phyloP scores from a whole-genome alignment of 2,888 invertebrate species.

The Dryobotodes eremita region DNA sequence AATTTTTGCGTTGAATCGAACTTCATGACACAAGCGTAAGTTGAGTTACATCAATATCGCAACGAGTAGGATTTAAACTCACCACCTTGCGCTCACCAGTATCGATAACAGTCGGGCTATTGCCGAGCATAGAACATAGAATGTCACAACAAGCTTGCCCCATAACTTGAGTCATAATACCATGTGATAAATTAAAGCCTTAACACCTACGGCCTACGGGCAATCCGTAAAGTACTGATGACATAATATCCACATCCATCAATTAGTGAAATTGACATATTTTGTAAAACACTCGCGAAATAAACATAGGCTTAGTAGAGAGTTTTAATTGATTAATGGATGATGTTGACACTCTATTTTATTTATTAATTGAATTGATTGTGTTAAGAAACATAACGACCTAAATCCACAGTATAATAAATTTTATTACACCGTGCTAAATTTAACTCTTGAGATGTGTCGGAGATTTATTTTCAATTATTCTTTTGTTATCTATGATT shows the following conservation, averaged over 20 bases:
- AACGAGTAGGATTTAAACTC: background rate
- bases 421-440: background rate
- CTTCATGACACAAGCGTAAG: background rate
- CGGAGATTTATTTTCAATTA: background rate
- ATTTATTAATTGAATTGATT: slow-evolving; percentile 10
- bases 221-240: background rate
- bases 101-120: background rate
- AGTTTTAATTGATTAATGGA: slow-evolving; percentile 51
- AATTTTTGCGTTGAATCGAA: background rate
- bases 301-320: background rate
- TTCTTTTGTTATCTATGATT: background rate
- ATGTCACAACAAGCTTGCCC: background rate
- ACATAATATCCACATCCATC: slow-evolving; percentile 38
- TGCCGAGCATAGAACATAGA: too few relatives aligned
- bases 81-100: background rate
- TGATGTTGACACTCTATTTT: background rate
- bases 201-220: background rate
- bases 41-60: background rate
- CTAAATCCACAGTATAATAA: background rate
- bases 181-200: background rate
- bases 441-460: background rate
- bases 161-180: background rate
- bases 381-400: background rate
- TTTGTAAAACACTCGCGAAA: slow-evolving; percentile 11
- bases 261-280: slow-evolving; percentile 31